Percentiles rank a stretch among this genome's conserved stretches.
These are phyloP conservation scores for Heliangelus exortis DNA, from an alignment of 2,797 vertebrate species.

Conservation along the genomic window DNA sequence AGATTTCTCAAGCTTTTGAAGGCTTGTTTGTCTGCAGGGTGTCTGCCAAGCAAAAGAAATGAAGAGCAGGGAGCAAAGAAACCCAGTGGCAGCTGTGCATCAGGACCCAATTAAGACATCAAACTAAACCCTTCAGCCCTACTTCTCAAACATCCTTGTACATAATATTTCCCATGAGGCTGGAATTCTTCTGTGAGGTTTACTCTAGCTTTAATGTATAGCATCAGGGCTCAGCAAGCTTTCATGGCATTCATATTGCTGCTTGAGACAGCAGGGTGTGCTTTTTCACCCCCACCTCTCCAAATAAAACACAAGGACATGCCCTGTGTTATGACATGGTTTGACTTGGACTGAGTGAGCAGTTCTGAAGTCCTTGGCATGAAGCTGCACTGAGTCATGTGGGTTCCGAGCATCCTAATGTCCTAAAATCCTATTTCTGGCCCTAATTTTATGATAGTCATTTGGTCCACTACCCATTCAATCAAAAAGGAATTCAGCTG, in stretches of 20 bases:
- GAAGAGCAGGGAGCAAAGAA: constrained; percentile 58
- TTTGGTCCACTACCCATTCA: neutral
- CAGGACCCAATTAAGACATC: constrained; percentile 72
- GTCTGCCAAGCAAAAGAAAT: constrained; percentile 72
- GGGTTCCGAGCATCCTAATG: neutral
- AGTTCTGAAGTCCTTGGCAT: neutral
- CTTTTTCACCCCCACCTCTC: neutral
- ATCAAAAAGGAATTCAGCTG: neutral
- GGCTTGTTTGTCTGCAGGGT: constrained; percentile 32
- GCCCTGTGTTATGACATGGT: neutral
- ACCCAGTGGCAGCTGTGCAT: constrained; percentile 70
- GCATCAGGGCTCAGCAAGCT: constrained; percentile 42
- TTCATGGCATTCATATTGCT: constrained; percentile 17
- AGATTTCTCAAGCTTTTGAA: constrained; percentile 53
- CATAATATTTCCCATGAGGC: constrained; percentile 67
- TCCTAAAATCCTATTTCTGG: neutral
- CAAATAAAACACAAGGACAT: neutral
- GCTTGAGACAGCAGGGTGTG: constrained; percentile 21
- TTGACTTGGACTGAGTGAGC: neutral
- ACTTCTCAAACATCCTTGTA: constrained; percentile 66
- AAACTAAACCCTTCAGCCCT: constrained; percentile 62
- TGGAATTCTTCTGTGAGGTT: constrained; percentile 44
- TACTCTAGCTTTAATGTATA: constrained; percentile 57
- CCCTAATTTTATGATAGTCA: neutral
- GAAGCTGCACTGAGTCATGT: neutral